Percentiles rank a stretch among this genome's conserved stretches.
phyloP scores from a whole-genome alignment of 2,797 vertebrate genomes.

The Enteromius mattozi region DNA sequence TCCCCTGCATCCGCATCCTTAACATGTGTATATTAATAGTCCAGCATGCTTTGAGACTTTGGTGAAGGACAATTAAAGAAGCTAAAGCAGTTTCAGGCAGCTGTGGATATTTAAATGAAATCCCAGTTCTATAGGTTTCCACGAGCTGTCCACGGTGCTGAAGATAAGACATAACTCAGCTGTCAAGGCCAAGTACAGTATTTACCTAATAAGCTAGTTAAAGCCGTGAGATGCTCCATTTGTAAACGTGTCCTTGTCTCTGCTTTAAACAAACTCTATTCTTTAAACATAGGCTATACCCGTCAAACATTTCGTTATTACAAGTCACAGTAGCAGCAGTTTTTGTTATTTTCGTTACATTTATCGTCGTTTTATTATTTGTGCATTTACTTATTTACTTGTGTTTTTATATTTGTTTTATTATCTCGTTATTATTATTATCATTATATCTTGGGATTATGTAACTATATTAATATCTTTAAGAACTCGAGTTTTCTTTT shows the following conservation, averaged over 20 bases:
- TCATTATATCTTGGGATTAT: background rate
- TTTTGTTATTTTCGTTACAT: background rate
- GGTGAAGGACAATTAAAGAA: background rate
- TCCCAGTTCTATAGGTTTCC: background rate
- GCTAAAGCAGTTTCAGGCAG: background rate
- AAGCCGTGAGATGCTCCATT: background rate
- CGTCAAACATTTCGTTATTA: background rate
- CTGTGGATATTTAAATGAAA: background rate
- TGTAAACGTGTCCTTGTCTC: background rate
- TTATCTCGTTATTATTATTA: background rate
- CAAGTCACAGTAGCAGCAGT: no score
- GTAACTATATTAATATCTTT: background rate
- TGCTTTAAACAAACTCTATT: background rate
- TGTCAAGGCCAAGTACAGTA: background rate
- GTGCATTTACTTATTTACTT: background rate
- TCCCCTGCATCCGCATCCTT: background rate
- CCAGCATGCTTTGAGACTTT: background rate
- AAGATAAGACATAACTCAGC: conserved; percentile 36
- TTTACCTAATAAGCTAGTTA: background rate
- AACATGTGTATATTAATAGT: background rate
- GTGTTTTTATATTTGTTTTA: background rate
- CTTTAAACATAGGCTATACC: background rate
- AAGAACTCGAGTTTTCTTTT: background rate
- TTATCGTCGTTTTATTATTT: background rate
- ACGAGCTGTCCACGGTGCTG: conserved; percentile 52